Conservation (phyloP, 2,113 vertebrate genomes). For the Promerops cafer region DNA sequence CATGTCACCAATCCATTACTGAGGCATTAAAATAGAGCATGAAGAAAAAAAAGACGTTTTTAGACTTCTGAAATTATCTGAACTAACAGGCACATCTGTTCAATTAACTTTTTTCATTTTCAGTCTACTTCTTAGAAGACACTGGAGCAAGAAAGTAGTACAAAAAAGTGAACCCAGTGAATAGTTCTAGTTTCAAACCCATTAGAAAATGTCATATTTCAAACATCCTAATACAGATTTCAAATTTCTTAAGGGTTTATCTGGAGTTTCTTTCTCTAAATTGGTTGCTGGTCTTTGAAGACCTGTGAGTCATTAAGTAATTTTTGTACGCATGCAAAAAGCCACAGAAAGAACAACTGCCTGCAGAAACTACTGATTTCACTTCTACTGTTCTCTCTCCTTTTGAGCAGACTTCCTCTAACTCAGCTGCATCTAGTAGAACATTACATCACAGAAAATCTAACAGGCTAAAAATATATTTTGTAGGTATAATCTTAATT, state of each 20-base stretch:
- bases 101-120: neutral
- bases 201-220: neutral
- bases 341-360: neutral
- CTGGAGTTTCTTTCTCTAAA: neutral
- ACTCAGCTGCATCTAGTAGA: neutral
- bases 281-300: neutral
- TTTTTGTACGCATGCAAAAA: neutral
- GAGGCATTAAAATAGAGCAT: neutral
- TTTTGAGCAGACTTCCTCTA: neutral
- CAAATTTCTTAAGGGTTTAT: neutral
- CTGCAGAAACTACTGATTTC: neutral
- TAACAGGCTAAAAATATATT: slow-evolving; percentile 1
- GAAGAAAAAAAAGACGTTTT: neutral
- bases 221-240: neutral
- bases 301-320: neutral
- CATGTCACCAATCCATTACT: neutral
- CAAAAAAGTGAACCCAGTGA: neutral
- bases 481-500: slow-evolving; percentile 25
- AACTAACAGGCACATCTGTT: neutral
- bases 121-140: neutral
- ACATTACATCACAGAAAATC: neutral
- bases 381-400: neutral
- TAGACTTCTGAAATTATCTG: neutral
- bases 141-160: neutral
- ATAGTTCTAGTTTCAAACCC: neutral